Base-by-base conservation (phyloP, 1,140 invertebrate species). In the Andricus grossulariae region DNA sequence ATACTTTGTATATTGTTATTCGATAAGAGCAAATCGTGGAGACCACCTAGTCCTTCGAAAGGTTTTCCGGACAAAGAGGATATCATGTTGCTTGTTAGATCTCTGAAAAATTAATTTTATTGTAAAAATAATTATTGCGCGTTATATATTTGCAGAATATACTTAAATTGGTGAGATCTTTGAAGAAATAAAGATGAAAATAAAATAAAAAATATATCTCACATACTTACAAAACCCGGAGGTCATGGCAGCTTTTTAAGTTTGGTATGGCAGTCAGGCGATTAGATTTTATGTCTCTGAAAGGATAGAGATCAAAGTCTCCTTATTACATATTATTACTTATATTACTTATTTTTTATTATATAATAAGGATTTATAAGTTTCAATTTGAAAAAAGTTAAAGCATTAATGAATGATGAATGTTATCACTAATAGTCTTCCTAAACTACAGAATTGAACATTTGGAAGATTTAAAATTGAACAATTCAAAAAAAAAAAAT, bases 31-130 rank as follows among this genome's bases (percentile, higher is more conserved):
- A 99, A 91, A 92, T 99, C 97, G 80, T 97, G 96, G 72, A 99
- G 93, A 73, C 94, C 93, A 19, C 90, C 91, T 77, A 97, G 93
- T 19, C 93, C 94, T 45, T 91, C 89, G 87, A 98, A 97, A 0
- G 94, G 93, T 39, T 92, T 92, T 11, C 94, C 94, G 66, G 94
- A 93, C 77, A 98, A 83, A 7, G 93, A 93, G 50, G 91, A 90
- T 82, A 99, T 97, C 82, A 92, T 90, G 91, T 99, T 99, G 86
- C 94, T 95, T 25, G 97, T 95, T 88, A 99, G 92, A 91, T 98
- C 97, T 87, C 98, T 99, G 92, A 77, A 87, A 90, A 75, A 74
- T 50, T 3, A 73, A 70, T 16, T n/a, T 66, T 10, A 75, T 60
- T 52, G 8, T 74, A 10, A 66, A 12, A 50, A 79, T 7, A 74